A percentile compares a stretch with the other conserved stretches of the same genome.
phyloP scores from a whole-genome alignment of 2,797 vertebrate species.

The Dendrocincla fuliginosa region DNA sequence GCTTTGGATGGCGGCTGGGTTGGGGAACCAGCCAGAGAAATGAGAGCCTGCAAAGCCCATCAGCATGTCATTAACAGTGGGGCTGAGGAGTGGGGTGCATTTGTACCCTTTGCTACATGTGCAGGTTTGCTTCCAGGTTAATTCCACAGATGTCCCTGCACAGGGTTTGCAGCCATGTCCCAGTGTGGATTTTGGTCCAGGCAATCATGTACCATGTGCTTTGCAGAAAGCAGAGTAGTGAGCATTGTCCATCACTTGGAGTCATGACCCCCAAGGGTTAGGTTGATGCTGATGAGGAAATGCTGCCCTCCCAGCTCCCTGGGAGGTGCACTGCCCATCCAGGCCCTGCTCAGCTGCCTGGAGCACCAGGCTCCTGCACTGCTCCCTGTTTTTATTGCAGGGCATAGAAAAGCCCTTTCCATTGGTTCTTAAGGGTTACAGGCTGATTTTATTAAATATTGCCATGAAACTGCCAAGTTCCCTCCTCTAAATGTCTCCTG shows the following conservation, averaged over 20 bases:
- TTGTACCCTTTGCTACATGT: neutral
- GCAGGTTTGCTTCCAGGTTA: neutral
- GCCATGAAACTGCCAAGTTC: neutral
- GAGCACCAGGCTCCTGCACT: neutral
- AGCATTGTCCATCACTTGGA: neutral
- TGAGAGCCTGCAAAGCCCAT: neutral
- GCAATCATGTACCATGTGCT: neutral
- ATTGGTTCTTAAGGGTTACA: neutral
- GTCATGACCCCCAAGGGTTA: neutral
- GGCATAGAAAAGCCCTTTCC: neutral
- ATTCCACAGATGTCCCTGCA: rapidly evolving
- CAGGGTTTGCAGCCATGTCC: rapidly evolving
- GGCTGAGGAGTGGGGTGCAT: rapidly evolving
- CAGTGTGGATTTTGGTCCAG: neutral
- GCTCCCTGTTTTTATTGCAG: neutral
- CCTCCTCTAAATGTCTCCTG: neutral
- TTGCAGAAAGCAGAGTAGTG: rapidly evolving
- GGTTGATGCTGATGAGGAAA: neutral
- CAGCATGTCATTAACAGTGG: neutral
- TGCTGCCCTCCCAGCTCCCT: neutral
- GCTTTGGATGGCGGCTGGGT: neutral
- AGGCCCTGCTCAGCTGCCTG: rapidly evolving
- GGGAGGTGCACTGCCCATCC: neutral
- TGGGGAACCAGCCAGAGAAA: neutral
- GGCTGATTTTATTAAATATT: neutral